Percentiles rank a stretch among this genome's conserved stretches.
phyloP scores from a whole-genome alignment of 2,797 vertebrate species.

The Labroides dimidiatus region DNA sequence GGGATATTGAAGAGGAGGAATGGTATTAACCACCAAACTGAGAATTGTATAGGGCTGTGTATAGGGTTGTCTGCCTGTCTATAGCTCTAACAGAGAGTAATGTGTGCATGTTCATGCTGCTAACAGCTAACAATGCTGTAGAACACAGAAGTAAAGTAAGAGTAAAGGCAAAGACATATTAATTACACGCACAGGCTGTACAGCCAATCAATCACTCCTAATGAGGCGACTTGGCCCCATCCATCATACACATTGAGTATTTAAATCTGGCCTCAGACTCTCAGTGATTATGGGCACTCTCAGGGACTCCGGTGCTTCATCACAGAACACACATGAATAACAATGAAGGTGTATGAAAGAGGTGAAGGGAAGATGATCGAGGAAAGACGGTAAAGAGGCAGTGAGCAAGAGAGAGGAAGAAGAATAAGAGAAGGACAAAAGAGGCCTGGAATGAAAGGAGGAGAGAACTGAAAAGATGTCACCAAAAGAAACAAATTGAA shows the following conservation, averaged over 20 bases:
- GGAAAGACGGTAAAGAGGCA: slow-evolving; percentile 32
- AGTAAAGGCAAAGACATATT: slow-evolving; percentile 68
- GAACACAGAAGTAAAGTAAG: slow-evolving; percentile 47
- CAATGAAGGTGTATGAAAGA: slow-evolving; percentile 74
- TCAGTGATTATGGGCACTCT: slow-evolving; percentile 72
- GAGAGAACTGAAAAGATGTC: slow-evolving; percentile 64
- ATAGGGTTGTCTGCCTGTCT: slow-evolving; percentile 6
- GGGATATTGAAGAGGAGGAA: no score
- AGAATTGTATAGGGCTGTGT: background rate
- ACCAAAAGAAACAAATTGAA: slow-evolving; percentile 56
- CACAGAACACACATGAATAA: slow-evolving; percentile 73
- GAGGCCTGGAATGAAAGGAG: slow-evolving; percentile 46
- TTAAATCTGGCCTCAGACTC: slow-evolving; percentile 74
- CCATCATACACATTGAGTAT: slow-evolving; percentile 77
- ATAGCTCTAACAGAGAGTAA: slow-evolving; percentile 25
- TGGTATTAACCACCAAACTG: no score
- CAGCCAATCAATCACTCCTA: slow-evolving; percentile 79
- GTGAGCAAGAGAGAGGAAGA: slow-evolving; percentile 23
- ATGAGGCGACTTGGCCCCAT: slow-evolving; percentile 76
- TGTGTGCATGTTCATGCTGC: slow-evolving; percentile 16
- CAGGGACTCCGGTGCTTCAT: slow-evolving; percentile 69
- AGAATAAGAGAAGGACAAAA: slow-evolving; percentile 64
- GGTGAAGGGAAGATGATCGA: slow-evolving; percentile 52
- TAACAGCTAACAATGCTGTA: slow-evolving; percentile 43
- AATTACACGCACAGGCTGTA: slow-evolving; percentile 68